Conservation (phyloP, 2,888 invertebrate species). For the Drosophila incognita region DNA sequence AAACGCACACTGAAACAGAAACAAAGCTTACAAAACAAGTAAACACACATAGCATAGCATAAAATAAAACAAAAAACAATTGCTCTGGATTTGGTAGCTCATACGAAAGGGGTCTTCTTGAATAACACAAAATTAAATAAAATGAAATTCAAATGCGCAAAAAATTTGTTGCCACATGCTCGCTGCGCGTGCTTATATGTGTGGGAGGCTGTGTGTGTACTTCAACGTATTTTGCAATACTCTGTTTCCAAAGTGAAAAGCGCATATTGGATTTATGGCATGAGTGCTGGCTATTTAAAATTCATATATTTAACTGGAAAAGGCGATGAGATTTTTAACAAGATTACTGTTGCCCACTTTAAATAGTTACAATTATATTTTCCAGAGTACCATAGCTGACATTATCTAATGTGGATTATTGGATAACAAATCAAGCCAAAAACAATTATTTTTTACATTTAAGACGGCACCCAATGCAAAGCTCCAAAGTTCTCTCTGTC, state of each 20-base stretch:
- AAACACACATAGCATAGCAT: slow-evolving; percentile 7
- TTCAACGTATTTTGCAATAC: slow-evolving; percentile 9
- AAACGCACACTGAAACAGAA: slow-evolving; percentile 3
- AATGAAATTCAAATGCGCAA: slow-evolving; percentile 51
- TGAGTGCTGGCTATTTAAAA: background rate
- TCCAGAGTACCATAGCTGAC: background rate
- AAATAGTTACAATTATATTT: background rate
- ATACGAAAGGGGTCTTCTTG: slow-evolving; percentile 50
- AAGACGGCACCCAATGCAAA: background rate
- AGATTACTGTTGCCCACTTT: background rate
- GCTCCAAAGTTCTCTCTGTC: background rate
- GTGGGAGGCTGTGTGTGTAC: background rate
- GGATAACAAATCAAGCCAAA: background rate
- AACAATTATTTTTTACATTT: background rate
- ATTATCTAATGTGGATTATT: background rate
- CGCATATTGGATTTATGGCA: background rate
- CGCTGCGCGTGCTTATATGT: background rate
- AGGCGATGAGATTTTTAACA: background rate
- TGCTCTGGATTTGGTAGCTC: slow-evolving; percentile 58
- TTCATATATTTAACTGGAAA: background rate
- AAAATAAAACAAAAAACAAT: slow-evolving; percentile 43
- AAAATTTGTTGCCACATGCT: slow-evolving; percentile 39
- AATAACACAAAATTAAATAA: slow-evolving; percentile 72
- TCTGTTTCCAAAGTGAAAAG: background rate
- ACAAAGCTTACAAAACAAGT: slow-evolving; percentile 9